Conservation (phyloP, 1,140 invertebrate species). For the Achroia grisella region DNA sequence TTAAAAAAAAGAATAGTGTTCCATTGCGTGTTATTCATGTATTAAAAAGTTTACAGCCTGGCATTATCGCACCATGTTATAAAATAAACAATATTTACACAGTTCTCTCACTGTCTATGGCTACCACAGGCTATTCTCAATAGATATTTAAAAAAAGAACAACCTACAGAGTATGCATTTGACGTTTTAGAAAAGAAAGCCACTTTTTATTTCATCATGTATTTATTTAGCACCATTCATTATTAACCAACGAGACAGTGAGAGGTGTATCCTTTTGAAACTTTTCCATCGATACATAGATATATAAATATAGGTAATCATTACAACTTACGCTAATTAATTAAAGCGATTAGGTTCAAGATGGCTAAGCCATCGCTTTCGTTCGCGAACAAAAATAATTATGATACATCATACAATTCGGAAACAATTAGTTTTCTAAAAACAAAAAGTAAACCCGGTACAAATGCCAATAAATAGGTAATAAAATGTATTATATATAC, state of each 20-base stretch:
- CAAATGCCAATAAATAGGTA: slow-evolving; percentile 58
- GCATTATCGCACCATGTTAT: background rate
- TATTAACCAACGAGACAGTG: slow-evolving; percentile 43
- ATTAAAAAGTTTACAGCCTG: slow-evolving; percentile 3
- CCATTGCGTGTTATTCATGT: slow-evolving; percentile 4
- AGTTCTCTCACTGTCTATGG: slow-evolving; percentile 46
- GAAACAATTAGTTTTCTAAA: slow-evolving; percentile 15
- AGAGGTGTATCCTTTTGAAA: slow-evolving; percentile 43
- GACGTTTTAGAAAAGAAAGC: slow-evolving; percentile 9
- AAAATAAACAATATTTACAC: slow-evolving; percentile 14
- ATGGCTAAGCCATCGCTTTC: slow-evolving; percentile 44
- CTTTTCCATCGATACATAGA: slow-evolving; percentile 57
- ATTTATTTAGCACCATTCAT: slow-evolving; percentile 44
- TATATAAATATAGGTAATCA: slow-evolving; percentile 15
- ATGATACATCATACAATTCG: slow-evolving; percentile 4
- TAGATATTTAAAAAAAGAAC: slow-evolving; percentile 13
- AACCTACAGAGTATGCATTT: slow-evolving; percentile 16
- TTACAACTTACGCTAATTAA: slow-evolving; percentile 47
- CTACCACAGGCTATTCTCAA: background rate
- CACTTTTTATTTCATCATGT: slow-evolving; percentile 7
- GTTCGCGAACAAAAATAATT: slow-evolving; percentile 6
- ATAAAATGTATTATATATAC: slow-evolving; percentile 51
- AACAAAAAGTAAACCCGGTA: slow-evolving; percentile 39
- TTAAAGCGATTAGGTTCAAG: slow-evolving; percentile 47
- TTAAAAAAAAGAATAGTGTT: slow-evolving; percentile 6